These are phyloP conservation scores for Sinhomidia bicolor DNA, from an alignment of 2,888 invertebrate species.

Conservation along the genomic window DNA sequence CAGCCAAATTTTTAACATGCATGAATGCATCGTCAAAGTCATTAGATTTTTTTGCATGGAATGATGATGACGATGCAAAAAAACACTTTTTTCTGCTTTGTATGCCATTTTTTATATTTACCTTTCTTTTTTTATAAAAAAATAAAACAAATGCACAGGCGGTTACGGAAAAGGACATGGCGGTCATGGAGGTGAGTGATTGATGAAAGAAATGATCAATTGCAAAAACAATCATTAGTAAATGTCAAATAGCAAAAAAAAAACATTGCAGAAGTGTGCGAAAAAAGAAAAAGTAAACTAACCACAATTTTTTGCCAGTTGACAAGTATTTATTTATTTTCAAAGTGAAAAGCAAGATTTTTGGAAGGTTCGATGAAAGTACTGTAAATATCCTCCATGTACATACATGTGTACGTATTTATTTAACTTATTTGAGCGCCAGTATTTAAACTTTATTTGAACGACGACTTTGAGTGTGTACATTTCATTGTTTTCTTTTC, in stretches of 20 bases:
- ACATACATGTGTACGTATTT: too few relatives aligned
- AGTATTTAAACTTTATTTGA: not conserved
- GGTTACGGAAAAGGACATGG: slow-evolving; percentile 68
- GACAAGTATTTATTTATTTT: not conserved
- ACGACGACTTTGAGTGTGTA: not conserved
- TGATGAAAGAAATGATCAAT: not conserved
- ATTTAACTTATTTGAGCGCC: not conserved
- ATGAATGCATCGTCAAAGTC: not conserved
- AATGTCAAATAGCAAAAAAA: not conserved
- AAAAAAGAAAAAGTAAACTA: not conserved
- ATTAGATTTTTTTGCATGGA: not conserved
- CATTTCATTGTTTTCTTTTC: too few relatives aligned
- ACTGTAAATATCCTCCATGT: not conserved
- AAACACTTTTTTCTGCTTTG: slow-evolving; percentile 20
- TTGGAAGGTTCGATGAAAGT: not conserved
- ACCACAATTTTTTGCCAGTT: not conserved
- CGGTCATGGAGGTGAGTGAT: slow-evolving; percentile 65
- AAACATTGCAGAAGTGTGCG: not conserved
- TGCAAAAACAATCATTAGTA: not conserved
- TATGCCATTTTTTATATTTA: slow-evolving; percentile 8
- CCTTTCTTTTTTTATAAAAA: slow-evolving; percentile 32
- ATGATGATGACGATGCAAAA: not conserved
- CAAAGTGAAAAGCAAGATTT: slow-evolving; percentile 16
- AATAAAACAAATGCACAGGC: slow-evolving; percentile 50
- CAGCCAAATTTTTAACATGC: not conserved